Percentiles rank a stretch among this genome's conserved stretches.
These are phyloP conservation scores for Hucho hucho DNA, from an alignment of 2,113 vertebrate genomes.

Conservation along the genomic window DNA sequence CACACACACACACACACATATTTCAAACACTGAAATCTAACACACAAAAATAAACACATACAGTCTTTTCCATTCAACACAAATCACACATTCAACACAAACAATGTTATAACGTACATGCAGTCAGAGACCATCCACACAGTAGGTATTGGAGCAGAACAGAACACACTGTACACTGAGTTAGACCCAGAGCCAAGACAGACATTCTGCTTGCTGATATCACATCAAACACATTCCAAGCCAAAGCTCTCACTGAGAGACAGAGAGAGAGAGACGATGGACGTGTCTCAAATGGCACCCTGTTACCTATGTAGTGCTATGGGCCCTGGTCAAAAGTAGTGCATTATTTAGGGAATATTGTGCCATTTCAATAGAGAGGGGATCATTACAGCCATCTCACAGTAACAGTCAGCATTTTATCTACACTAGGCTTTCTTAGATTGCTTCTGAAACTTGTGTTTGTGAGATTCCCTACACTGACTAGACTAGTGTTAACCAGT, in stretches of 20 bases:
- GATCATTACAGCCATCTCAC: no score
- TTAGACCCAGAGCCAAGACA: background rate
- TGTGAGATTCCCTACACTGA: no score
- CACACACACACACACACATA: background rate
- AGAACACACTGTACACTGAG: background rate
- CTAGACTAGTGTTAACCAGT: no score
- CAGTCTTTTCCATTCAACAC: background rate
- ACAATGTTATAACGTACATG: background rate
- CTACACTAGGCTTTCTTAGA: no score
- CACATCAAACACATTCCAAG: conserved; percentile 9
- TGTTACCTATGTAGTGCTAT: no score
- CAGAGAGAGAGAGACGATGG: no score
- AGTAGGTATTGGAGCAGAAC: conserved; percentile 4
- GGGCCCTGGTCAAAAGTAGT: no score
- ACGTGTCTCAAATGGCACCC: no score
- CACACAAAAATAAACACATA: conserved; percentile 2
- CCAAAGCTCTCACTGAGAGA: background rate
- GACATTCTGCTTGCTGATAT: conserved; percentile 1
- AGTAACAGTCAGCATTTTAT: no score
- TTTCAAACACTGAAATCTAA: background rate
- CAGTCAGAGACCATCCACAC: conserved; percentile 4
- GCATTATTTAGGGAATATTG: no score
- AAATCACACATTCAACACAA: conserved; percentile 9
- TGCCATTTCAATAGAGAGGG: no score
- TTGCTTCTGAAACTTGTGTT: no score